phyloP scores from a whole-genome alignment of 2,888 invertebrate species.

The Drosophila greeni region DNA sequence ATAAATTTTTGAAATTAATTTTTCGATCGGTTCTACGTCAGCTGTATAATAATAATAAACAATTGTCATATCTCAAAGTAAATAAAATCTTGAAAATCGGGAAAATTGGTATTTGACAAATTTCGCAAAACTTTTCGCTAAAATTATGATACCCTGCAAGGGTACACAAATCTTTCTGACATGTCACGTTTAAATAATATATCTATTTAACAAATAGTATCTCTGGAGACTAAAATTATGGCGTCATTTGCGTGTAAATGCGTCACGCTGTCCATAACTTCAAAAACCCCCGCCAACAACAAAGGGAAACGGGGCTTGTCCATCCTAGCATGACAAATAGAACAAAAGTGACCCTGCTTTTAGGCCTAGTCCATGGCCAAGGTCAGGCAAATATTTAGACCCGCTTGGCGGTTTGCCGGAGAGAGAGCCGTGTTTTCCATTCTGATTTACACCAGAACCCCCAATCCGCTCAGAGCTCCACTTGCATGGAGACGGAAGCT shows the following conservation, averaged over 20 bases:
- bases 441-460: slow-evolving; percentile 18
- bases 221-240: slow-evolving; percentile 28
- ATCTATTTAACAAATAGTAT: not conserved
- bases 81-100: too few species aligned
- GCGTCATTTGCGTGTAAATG: slow-evolving; percentile 56
- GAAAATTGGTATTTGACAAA: too few species aligned
- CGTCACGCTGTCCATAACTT: slow-evolving; percentile 39
- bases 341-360: slow-evolving; percentile 30
- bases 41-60: too few species aligned
- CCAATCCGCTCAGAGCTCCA: slow-evolving; percentile 21
- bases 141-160: too few species aligned
- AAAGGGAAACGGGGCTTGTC: slow-evolving; percentile 28
- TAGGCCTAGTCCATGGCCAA: slow-evolving; percentile 57
- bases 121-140: too few species aligned
- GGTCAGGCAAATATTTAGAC: slow-evolving; percentile 38
- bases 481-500: slow-evolving; percentile 41
- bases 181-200: not conserved
- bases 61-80: too few species aligned
- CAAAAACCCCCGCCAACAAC: slow-evolving; percentile 26
- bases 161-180: not conserved
- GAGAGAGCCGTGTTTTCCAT: slow-evolving; percentile 12
- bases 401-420: slow-evolving; percentile 4
- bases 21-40: too few species aligned
- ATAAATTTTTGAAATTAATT: too few species aligned
- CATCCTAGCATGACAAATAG: slow-evolving; percentile 53